Evolutionary conservation across 1,140 invertebrate genomes (phyloP).

Genomic region (Glomeris maerens): DNA sequence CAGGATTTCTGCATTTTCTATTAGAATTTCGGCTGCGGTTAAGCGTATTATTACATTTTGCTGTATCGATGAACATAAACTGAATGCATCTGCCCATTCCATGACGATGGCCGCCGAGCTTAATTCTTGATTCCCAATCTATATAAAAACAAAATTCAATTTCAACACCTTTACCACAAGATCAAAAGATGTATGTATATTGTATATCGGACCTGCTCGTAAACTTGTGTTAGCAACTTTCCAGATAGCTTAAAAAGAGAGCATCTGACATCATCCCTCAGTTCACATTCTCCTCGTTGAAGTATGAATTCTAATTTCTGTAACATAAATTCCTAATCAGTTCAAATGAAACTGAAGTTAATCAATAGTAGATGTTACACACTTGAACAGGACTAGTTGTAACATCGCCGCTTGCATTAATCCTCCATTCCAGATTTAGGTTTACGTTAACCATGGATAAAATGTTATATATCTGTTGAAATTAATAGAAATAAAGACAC

Average conservation of each 20-base stretch:
- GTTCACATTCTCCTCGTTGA: constrained; percentile 10
- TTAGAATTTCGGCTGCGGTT: background rate
- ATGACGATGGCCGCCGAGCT: too few species aligned
- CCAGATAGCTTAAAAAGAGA: constrained; percentile 11
- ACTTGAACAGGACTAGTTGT: too few species aligned
- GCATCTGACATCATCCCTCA: constrained; percentile 15
- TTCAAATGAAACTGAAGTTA: too few species aligned
- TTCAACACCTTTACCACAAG: too few species aligned
- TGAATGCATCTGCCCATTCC: constrained; percentile 11
- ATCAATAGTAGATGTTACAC: too few species aligned
- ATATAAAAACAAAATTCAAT: too few species aligned
- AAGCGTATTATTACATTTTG: constrained; percentile 5
- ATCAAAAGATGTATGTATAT: too few species aligned
- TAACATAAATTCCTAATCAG: too few species aligned
- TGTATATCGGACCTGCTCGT: too few species aligned
- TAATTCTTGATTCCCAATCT: too few species aligned
- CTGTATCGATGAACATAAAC: constrained; percentile 7
- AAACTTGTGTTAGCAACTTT: constrained; percentile 8
- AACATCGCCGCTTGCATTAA: too few species aligned
- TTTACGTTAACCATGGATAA: background rate
- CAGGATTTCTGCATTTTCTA: constrained; percentile 15
- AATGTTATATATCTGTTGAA: background rate
- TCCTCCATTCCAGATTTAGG: too few species aligned
- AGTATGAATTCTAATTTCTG: constrained; percentile 10
- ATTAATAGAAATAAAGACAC: background rate